Conservation (phyloP, 2,797 vertebrate genomes). For the Acrossocheilus wenchowensis region DNA sequence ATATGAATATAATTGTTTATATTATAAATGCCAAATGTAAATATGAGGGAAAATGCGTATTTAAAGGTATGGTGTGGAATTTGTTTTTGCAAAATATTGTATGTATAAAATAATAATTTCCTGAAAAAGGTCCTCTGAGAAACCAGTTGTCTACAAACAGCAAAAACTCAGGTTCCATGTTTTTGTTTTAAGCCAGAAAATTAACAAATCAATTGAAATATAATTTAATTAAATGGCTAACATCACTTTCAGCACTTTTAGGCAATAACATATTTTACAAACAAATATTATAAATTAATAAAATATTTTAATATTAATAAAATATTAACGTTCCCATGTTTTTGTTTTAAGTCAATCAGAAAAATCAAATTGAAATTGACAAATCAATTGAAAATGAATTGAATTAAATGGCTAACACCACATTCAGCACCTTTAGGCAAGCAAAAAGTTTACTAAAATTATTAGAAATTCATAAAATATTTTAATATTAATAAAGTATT, state of each 20-base stretch:
- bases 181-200: not conserved
- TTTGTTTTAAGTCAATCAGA: no score
- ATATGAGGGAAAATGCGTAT: not conserved
- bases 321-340: no score
- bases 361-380: no score
- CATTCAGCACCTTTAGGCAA: no score
- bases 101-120: not conserved
- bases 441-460: not conserved
- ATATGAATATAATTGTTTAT: not conserved
- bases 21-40: not conserved
- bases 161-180: not conserved
- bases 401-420: not conserved
- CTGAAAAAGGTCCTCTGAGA: not conserved
- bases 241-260: not conserved
- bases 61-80: not conserved
- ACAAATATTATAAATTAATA: not conserved
- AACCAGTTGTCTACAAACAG: not conserved
- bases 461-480: not conserved
- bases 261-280: not conserved
- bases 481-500: not conserved
- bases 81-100: not conserved
- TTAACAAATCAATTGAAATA: not conserved
- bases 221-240: no score
- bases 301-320: not conserved
- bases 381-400: no score